Base-by-base conservation (phyloP, 2,888 invertebrate genomes). In the Andrena dorsata region DNA sequence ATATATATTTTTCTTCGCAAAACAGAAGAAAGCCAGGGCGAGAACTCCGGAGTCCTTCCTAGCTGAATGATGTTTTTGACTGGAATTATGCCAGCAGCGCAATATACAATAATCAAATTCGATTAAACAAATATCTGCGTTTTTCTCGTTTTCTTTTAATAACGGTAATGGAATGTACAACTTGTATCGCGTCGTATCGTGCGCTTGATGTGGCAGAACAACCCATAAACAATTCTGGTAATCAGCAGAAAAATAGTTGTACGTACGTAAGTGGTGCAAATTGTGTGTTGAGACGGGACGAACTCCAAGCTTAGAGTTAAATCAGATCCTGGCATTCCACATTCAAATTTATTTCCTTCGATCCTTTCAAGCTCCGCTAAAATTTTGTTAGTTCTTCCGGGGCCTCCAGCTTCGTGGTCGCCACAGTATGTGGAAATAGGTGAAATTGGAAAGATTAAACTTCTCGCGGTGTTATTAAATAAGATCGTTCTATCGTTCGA, bases 131-230 rank as follows among this genome's bases (percentile, higher is more conserved):
- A 53, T 30, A 53, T 68, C 53, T 53, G 53, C 53, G 26, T 26
- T 53, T 2, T 53, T 53, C 23, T 53, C 53, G 1, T 3, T 41
- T 41, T 16, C 41, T 8, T 47, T 20, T 23, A n/a, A 49, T 53
- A 30, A 51, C 53, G 32, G 13, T 51, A 20, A 1, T 23, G 16
- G 23, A 8, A 23, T 32, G 32, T 35, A 28, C 16, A 32, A 7
- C 20, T 32, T 32, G 16, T 66, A 68, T 53, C 68, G 68, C 53
- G 16, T 53, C 68, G 51, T 23, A 61, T 32, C 61, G 28, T 23
- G 23, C 51, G 20, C n/a, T 7, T 32, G 51, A 53, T 23, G 32
- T 30, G 30, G 68, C 32, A 16, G 53, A 4, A 32, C 32, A 68
- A 49, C 66, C 49, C 32, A 28, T 53, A 53, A 30, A 68, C 8